Evolutionary conservation across 1,140 invertebrate species (phyloP), one percentile per base, ranked within the genome.

Genomic region (Zaprionus kolodkinae): DNA sequence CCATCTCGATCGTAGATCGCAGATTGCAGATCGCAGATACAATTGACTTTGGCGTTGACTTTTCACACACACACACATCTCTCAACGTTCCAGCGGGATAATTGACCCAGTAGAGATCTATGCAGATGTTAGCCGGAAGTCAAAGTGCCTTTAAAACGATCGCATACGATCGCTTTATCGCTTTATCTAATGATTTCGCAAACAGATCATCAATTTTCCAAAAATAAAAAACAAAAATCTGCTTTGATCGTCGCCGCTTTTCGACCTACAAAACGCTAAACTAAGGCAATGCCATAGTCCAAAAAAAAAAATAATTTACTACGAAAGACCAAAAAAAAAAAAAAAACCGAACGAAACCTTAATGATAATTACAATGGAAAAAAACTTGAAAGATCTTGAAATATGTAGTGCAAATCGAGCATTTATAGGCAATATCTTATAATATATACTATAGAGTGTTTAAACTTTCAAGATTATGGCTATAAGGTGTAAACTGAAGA

Each of bases 221-320:
- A 21, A 35, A 35, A 35, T 6, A 35, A 35, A 35, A 35, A 35
- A n/a, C n/a, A n/a, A 9, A 15, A 30, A 3, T 52, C 25, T 50
- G 30, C 76, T 75, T 82, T 83, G 66, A 82, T 83, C 70, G 54
- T 27, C 13, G 36, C 43, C 30, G 72, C 57, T 38, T 66, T 50
- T 50, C 35, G 59, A 61, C 59, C 54, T 33, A 76, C 59, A 52
- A 50, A 66, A 83, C 61, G 76, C 71, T 72, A 78, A 82, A 75
- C 60, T 64, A 50, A 45, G 43, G 59, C 54, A 75, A 60, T 65
- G 52, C 61, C 66, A 60, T 11, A 40, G 35, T 43, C n/a, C 6
- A 35, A 59, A n/a, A 52, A 50, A 35, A 59, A n/a, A 52, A 50
- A 63, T 52, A 50, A 63, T 63, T 63, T 63, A 11, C 61, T 36